Conservation (phyloP, 2,888 invertebrate species). For the Pollenia labialis region DNA sequence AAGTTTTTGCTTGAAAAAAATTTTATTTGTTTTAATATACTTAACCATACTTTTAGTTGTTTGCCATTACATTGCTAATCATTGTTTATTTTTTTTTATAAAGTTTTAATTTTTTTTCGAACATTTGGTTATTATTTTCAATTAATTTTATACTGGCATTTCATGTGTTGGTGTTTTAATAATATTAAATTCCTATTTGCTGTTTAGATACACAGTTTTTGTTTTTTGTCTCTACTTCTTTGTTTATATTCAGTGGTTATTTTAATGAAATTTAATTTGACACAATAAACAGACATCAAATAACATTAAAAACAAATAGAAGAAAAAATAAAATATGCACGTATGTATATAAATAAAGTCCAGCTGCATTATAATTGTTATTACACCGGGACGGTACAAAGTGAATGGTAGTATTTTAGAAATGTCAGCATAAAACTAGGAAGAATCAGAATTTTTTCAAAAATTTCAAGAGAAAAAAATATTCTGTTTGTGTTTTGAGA, state of each 20-base stretch:
- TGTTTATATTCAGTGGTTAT: constrained; percentile 58
- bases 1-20: constrained; percentile 12
- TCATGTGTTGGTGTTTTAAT: constrained; percentile 47
- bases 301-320: constrained; percentile 21
- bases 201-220: not conserved
- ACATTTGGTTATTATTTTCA: constrained; percentile 20
- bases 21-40: constrained; percentile 3
- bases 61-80: constrained; percentile 44
- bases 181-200: constrained; percentile 32
- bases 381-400: not conserved
- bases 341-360: not conserved
- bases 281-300: constrained; percentile 55
- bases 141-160: constrained; percentile 31
- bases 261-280: constrained; percentile 68
- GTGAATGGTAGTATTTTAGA: not conserved
- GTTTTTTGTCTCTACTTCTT: not conserved
- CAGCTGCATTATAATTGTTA: constrained; percentile 29
- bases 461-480: no score
- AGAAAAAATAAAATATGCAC: not conserved
- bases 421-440: not conserved
- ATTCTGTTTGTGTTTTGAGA: no score
- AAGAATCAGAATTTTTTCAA: no score
- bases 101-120: not conserved
- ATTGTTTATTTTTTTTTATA: constrained; percentile 39
- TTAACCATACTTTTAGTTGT: constrained; percentile 22